Evolutionary conservation across 1,140 invertebrate species (phyloP).

Genomic region (Holcopasites calliopsidis): DNA sequence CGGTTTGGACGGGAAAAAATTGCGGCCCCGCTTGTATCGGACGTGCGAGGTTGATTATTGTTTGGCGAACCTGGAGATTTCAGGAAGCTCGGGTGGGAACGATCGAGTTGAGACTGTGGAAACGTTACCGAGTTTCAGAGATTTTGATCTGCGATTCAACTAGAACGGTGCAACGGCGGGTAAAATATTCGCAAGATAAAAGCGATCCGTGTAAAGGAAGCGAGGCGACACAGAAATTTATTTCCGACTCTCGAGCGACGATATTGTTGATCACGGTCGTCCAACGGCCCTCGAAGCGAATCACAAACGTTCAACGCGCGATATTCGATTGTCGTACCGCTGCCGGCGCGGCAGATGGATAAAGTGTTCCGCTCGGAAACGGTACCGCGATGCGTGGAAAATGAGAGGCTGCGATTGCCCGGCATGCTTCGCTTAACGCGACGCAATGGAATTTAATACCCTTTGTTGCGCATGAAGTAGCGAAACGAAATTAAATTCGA

Average conservation of each 20-base stretch:
- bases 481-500: constrained; percentile 48
- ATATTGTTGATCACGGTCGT: background rate
- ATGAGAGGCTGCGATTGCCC: constrained; percentile 37
- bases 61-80: too few species aligned
- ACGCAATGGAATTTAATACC: constrained; percentile 49
- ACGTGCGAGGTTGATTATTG: background rate
- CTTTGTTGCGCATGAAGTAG: constrained; percentile 43
- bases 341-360: background rate
- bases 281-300: background rate
- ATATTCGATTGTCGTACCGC: constrained; percentile 24
- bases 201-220: too few species aligned
- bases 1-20: background rate
- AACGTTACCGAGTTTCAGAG: too few species aligned
- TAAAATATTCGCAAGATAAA: too few species aligned
- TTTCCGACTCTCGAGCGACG: background rate
- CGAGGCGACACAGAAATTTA: background rate
- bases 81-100: too few species aligned
- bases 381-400: constrained; percentile 29
- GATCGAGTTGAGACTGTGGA: too few species aligned
- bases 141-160: too few species aligned
- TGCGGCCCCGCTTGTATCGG: background rate
- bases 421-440: constrained; percentile 33
- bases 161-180: too few species aligned
- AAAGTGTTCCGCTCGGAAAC: constrained; percentile 33
- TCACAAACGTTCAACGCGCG: constrained; percentile 13